Evolutionary conservation across 2,113 vertebrate species (phyloP), one percentile per base, ranked within the genome.

Genomic region (Cairina moschata): DNA sequence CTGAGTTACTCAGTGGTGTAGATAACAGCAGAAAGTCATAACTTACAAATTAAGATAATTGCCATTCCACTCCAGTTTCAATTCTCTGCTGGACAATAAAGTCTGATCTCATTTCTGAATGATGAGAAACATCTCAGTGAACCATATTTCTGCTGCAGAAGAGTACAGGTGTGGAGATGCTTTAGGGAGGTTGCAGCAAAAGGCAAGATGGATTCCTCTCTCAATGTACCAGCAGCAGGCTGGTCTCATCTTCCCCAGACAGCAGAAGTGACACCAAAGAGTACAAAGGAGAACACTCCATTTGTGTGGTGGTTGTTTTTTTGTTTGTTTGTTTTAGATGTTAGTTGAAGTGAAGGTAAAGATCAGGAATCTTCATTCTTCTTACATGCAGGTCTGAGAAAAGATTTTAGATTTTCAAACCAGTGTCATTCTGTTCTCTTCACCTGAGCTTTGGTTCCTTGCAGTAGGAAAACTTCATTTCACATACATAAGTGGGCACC

Each of bases 401-500:
- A 44, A 86, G n/a, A 65, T 54, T 40, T 59, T 26, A 60, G 48
- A 54, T 22, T 60, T 90, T 69, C 20, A 54, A 26, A 6, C 13
- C 36, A 32, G 1, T 26, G 17, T n/a, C 3, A 46, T 80, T 83
- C 36, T 62, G 9, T 28, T 85, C 17, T 71, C 12, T 6, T 38
- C 42, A 59, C 52, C 81, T 10, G 36, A 76, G 29, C 38, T 84
- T 32, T 82, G 48, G 26, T n/a, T n/a, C 2, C 50, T 73, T 66
- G 20, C 32, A 60, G 17, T 4, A 72, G 20, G 34, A 4, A 29
- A 56, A 13, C 6, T 42, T 23, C 18, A 59, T 44, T 80, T 58
- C 52, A 63, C 26, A 72, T 6, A 8, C 6, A 2, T 1, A 26
- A 20, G 7, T 62, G 11, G 18, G 50, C 42, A 36, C 44, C 0